Evolutionary conservation across 2,888 invertebrate species (phyloP).

Genomic region (Euphydryas editha): DNA sequence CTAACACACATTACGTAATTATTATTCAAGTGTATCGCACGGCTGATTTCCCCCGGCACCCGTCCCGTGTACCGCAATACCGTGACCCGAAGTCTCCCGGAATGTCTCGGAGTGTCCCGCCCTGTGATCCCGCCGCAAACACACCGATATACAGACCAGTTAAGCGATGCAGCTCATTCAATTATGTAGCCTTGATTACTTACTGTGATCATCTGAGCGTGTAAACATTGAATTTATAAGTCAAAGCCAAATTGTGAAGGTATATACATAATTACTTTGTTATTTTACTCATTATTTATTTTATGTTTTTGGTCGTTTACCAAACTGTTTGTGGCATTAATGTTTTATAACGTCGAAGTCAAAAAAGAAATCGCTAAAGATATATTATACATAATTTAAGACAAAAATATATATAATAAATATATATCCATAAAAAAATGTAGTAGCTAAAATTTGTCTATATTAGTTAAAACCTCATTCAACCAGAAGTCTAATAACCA

Average conservation of each 20-base stretch:
- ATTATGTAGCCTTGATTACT: neutral
- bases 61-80: neutral
- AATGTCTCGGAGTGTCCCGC: neutral
- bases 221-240: neutral
- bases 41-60: constrained; percentile 20
- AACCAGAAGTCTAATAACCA: too few species aligned
- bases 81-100: neutral
- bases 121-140: neutral
- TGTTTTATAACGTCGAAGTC: too few species aligned
- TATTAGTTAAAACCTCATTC: too few species aligned
- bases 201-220: neutral
- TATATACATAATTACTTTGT: too few species aligned
- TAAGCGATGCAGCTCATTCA: constrained; percentile 1
- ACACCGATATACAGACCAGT: neutral
- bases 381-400: too few species aligned
- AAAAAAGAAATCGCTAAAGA: too few species aligned
- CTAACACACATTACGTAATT: constrained; percentile 1
- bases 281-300: too few species aligned
- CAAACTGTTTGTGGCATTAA: too few species aligned
- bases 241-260: neutral
- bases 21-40: constrained; percentile 13
- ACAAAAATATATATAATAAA: too few species aligned
- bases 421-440: too few species aligned
- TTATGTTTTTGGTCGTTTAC: too few species aligned
- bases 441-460: too few species aligned